Base-by-base conservation (phyloP, 2,797 vertebrate genomes). In the Sebastolobus alascanus region DNA sequence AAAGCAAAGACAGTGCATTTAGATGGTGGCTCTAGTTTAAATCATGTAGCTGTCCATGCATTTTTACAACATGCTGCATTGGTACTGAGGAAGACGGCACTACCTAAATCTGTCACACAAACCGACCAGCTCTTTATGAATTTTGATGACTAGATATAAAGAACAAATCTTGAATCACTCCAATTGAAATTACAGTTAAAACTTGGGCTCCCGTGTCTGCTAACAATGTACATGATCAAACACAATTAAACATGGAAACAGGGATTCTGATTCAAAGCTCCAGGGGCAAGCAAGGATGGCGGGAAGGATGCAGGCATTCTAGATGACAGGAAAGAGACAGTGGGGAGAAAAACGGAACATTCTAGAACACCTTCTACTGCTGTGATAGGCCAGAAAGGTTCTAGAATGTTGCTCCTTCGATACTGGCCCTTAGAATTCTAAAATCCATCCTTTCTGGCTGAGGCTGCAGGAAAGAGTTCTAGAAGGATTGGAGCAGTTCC, bases 1-100 rank as follows among this genome's bases (percentile, higher is more conserved):
- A 20, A 58, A 68, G 75, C 29, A 31, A 8, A 64, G 27, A 22
- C 46, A 65, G 58, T 68, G 69, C 69, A 50, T 66, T 27, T 22
- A 29, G 35, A 14, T 4, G 14, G 8, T 31, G 46, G 38, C 40
- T 69, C 46, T 40, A 14, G 20, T 16, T 67, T n/a, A 35, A 37
- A 27, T 33, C 4, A 20, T 10, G 20, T 13, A 46, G 50, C 52
- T 75, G 56, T 12, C 46, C 3, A 16, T 40, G 27, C 40, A 33
- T 37, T 20, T 52, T n/a, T 25, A 14, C 38, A 37, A 25, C 14
- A 35, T 14, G 64, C 43, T 79, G 55, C 54, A n/a, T 8, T n/a
- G 25, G 31, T 6, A 12, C 37, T 35, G 35, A 43, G 13, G 27
- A 50, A 67, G 46, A 55, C 12, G 22, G 13, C 6, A 10, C 14